Evolutionary conservation across 2,113 vertebrate genomes (phyloP), one percentile per base, ranked within the genome.

Genomic region (Octodon degus): DNA sequence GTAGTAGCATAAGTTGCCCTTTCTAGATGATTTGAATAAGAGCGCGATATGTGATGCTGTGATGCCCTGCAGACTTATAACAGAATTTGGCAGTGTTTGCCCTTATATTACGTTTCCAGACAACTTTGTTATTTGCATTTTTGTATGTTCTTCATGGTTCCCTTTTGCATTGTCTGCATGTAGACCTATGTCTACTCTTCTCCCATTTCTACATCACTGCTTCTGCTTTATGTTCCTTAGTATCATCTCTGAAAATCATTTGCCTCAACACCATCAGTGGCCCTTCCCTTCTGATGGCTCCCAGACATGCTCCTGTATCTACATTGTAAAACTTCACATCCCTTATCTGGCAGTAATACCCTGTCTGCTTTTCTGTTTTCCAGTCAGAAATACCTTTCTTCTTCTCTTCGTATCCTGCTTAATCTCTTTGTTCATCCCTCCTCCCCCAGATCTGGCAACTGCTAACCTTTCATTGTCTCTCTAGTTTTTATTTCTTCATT

Each of bases 81-180:
- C 55, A 83, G 89, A 68, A 34, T 81, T 9, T 80, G 47, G 58
- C 40, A 40, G 67, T 70, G 1, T 83, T 79, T 55, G 20, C 86
- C 84, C 37, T 93, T 55, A n/a, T 5, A 34, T 53, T 77, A 25
- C 84, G 24, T 88, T 90, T 96, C 88, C 81, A 76, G 34, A 83
- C 62, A 89, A 13, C 50, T 90, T 90, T 92, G 37, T 81, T 70
- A 13, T 92, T 93, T 68, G 58, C 82, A 63, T 87, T 93, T 74
- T 53, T 19, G 4, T 79, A 11, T 50, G 40, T 89, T 79, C 86
- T 60, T 94, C 34, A 30, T 70, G 43, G 63, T 79, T 30, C 68
- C 67, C 14, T 77, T 55, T 81, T 81, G 83, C 17, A 3, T 12
- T n/a, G 10, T 50, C 72, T 94, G 8, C 34, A 8, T 86, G 27